Evolutionary conservation across 2,888 invertebrate species (phyloP), one percentile per base, ranked within the genome.

Genomic region (Meteorus colon): DNA sequence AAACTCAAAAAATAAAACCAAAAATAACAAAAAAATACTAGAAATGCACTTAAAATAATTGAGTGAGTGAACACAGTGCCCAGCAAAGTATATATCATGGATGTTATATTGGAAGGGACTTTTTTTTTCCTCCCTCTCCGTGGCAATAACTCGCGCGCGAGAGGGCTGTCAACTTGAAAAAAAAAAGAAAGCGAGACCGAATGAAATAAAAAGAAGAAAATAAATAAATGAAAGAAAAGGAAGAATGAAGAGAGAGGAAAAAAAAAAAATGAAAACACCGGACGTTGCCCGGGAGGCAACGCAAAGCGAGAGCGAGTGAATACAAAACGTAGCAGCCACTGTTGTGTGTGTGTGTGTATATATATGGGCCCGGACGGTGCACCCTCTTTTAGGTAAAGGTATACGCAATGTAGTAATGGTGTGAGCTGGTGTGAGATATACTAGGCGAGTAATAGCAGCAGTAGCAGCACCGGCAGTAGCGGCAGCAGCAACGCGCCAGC

Each of bases 111-210:
- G 55, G 24, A 55, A 19, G 55, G 19, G 55, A 55, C n/a, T 55
- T 55, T 19, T 55, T 55, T 14, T 48, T 41, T 34, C 34, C 8
- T 8, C 12, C 41, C 48, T 29, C 29, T 51, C 10, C 51, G 34
- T 34, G 34, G 69, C 69, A 55, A 69, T 69, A 69, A 69, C 55
- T 69, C 69, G 51, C 55, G 55, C 55, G 55, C 55, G 55, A 51
- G 69, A 59, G 69, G 34, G 69, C 69, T 69, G 69, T 73, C 77
- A 78, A 63, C 55, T 62, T 65, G 77, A 77, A 73, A 51, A 67
- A 75, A n/a, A 16, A 16, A 48, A 73, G 8, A 41, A n/a, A n/a
- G n/a, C 4, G 16, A 10, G 16, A 16, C 3, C 12, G 45, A 45
- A 45, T 4, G 12, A 45, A 45, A 45, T 14, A 45, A 45, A 45